phyloP scores from a whole-genome alignment of 2,113 vertebrate genomes.

The Narcine bancroftii region DNA sequence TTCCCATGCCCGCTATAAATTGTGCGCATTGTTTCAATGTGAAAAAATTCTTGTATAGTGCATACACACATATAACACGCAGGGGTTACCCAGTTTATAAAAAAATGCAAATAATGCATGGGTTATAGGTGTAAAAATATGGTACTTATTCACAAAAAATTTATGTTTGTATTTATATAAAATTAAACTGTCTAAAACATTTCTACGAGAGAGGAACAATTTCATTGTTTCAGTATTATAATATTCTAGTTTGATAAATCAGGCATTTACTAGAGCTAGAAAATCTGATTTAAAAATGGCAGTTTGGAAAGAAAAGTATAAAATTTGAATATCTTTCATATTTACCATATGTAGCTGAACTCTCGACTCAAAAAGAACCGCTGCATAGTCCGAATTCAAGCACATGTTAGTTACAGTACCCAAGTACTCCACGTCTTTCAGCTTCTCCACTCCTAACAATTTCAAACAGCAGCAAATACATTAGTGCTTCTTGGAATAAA shows the following conservation, averaged over 20 bases:
- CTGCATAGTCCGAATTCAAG: constrained; percentile 87
- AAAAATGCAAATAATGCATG: too few relatives aligned
- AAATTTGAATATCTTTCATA: constrained; percentile 18
- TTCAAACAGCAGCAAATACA: constrained; percentile 28
- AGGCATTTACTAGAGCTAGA: not conserved
- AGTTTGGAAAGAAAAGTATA: not conserved
- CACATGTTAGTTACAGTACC: constrained; percentile 82
- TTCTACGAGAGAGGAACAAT: not conserved
- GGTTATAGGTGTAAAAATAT: too few relatives aligned
- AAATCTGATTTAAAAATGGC: not conserved
- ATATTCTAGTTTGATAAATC: not conserved
- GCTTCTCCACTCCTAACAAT: constrained; percentile 65
- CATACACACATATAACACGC: too few relatives aligned
- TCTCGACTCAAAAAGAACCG: constrained; percentile 89
- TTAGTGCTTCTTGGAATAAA: not conserved
- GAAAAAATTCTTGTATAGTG: too few relatives aligned
- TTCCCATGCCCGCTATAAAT: too few relatives aligned
- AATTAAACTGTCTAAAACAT: not conserved
- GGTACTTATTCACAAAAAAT: not conserved
- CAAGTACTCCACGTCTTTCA: constrained; percentile 88
- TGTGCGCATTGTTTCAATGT: too few relatives aligned
- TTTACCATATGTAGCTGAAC: constrained; percentile 92
- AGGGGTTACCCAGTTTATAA: too few relatives aligned
- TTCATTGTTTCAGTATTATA: not conserved
- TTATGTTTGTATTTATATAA: not conserved